Conservation (phyloP, 1,140 invertebrate genomes). For the Pinna nobilis region DNA sequence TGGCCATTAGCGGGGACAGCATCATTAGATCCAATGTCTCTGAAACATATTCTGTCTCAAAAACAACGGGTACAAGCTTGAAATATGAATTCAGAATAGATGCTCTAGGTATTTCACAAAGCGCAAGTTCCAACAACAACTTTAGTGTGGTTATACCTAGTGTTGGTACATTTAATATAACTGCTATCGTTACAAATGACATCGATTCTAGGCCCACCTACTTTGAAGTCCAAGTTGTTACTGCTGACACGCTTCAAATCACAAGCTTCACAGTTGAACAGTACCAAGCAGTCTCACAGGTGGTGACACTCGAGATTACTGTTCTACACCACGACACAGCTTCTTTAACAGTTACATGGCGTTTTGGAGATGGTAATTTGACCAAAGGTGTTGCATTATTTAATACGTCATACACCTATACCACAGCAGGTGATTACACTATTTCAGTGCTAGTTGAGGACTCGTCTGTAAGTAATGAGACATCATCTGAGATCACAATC, state of each 20-base stretch:
- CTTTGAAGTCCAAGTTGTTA: constrained; percentile 26
- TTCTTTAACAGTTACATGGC: constrained; percentile 12
- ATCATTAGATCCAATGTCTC: constrained; percentile 7
- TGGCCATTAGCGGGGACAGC: constrained; percentile 7
- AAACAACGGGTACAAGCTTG: constrained; percentile 22
- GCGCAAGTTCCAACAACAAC: constrained; percentile 8
- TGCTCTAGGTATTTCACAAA: background rate
- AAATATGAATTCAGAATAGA: constrained; percentile 22
- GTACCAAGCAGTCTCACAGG: background rate
- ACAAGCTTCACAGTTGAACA: background rate
- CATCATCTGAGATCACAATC: constrained; percentile 11
- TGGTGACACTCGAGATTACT: constrained; percentile 10
- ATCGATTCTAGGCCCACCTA: background rate
- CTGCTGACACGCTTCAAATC: constrained; percentile 15
- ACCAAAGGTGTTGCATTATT: background rate
- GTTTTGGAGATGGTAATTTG: constrained; percentile 5
- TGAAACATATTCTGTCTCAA: constrained; percentile 9
- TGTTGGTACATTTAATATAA: constrained; percentile 31
- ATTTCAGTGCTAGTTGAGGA: constrained; percentile 20
- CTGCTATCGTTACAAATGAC: constrained; percentile 25
- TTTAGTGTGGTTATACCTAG: background rate
- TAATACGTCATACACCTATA: constrained; percentile 18
- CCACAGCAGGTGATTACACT: constrained; percentile 22
- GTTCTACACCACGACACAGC: constrained; percentile 21
- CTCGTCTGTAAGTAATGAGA: background rate